Conservation (phyloP, 2,888 invertebrate genomes). For the Corbicula japonica region DNA sequence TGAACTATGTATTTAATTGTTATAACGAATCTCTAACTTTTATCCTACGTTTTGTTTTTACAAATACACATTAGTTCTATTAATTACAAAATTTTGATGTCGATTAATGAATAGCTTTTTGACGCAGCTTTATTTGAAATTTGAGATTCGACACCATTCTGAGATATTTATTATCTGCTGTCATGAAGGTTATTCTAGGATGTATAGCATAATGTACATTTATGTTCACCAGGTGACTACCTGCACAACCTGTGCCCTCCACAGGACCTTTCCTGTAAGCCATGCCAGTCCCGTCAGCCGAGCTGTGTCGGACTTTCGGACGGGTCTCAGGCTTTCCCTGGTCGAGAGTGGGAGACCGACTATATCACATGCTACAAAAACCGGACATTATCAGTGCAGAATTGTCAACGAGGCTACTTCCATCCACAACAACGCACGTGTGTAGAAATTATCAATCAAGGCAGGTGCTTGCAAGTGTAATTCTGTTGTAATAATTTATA, state of each 20-base stretch:
- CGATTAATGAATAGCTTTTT: too few species aligned
- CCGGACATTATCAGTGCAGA: slow-evolving; percentile 63
- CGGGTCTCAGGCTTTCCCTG: slow-evolving; percentile 58
- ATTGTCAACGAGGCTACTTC: slow-evolving; percentile 71
- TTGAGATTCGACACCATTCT: too few species aligned
- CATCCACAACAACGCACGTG: slow-evolving; percentile 60
- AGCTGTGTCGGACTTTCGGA: slow-evolving; percentile 65
- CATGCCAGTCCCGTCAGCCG: slow-evolving; percentile 64
- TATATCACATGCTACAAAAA: slow-evolving; percentile 60
- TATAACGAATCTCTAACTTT: too few species aligned
- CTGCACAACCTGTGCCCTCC: slow-evolving; percentile 65
- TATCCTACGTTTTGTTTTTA: too few species aligned
- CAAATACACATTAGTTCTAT: too few species aligned
- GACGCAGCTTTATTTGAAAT: too few species aligned
- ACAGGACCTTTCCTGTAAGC: slow-evolving; percentile 53
- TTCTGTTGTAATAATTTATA: too few species aligned
- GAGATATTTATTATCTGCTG: too few species aligned
- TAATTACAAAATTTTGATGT: too few species aligned
- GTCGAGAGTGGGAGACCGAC: slow-evolving; percentile 42
- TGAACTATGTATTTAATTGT: too few species aligned
- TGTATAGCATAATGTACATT: neutral
- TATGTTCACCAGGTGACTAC: slow-evolving; percentile 67
- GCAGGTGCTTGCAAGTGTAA: too few species aligned
- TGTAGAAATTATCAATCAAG: slow-evolving; percentile 31
- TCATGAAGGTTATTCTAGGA: too few species aligned